Base-by-base conservation (phyloP, 1,140 invertebrate genomes). In the Pseudobourletiella spinata region DNA sequence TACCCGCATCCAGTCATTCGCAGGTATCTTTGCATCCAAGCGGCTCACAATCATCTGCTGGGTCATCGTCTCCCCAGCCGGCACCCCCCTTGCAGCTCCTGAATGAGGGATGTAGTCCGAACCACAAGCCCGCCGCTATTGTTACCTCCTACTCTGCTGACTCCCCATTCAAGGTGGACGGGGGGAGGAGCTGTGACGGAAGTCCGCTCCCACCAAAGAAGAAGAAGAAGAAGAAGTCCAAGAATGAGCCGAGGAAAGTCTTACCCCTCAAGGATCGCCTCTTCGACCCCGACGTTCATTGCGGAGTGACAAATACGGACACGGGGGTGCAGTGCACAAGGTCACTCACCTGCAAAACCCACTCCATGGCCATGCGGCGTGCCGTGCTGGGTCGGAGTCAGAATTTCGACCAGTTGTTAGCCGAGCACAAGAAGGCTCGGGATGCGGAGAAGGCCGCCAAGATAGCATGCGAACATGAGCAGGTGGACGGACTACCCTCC, bases 261-360 rank as follows among this genome's bases (percentile, higher is more conserved):
- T 59, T 69, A 22, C 79, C 85, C 57, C 80, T 84, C 60, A 85
- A 84, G 65, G 78, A 83, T 56, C 78, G 87, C 57, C 85, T 87
- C 70, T 91, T 87, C 75, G 85, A 89, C 73, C 82, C 87, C 3
- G 84, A 90, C 69, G 82, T 85, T 55, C 88, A 91, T 71, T 91
- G 88, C 74, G 88, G 88, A 1, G 87, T 89, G 2, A 81, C 81
- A 57, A 79, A 80, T 2, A 84, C 86, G 65, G 83, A 80, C 52
- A 78, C 79, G 1, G 86, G 85, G 70, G 35, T 16, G 11, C 84
- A 84, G 0, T 91, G 88, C 73, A 89, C 87, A 24, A 76, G 88
- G 26, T 89, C 87, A 14, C 78, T 90, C 15, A 90, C 88, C 1
- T 91, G 88, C 74, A 90, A 89, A 77, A 84, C 87, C 16, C 88